Conservation (phyloP, 2,113 vertebrate species). For the Felis chaus region DNA sequence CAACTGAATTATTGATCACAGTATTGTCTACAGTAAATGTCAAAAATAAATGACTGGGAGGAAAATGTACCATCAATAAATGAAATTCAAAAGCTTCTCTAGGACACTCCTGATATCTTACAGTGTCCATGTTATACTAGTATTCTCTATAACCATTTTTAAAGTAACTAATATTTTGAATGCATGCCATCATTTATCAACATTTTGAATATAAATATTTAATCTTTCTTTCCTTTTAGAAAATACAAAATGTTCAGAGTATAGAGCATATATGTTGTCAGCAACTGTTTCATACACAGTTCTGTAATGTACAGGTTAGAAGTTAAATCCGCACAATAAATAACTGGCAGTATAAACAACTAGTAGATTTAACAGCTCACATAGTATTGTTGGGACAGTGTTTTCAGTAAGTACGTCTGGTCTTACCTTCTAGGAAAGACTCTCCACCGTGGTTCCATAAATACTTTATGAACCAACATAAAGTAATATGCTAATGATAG, state of each 20-base stretch:
- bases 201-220: slow-evolving; percentile 51
- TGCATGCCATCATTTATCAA: slow-evolving; percentile 31
- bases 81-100: slow-evolving; percentile 66
- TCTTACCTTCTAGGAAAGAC: slow-evolving; percentile 75
- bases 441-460: slow-evolving; percentile 76
- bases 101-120: slow-evolving; percentile 51
- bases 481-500: slow-evolving; percentile 80
- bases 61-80: slow-evolving; percentile 67
- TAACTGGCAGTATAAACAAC: slow-evolving; percentile 60
- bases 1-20: slow-evolving; percentile 82
- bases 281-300: slow-evolving; percentile 51
- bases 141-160: background rate
- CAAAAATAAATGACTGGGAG: slow-evolving; percentile 37
- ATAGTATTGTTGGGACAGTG: background rate
- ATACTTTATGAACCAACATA: slow-evolving; percentile 83
- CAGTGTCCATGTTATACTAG: background rate
- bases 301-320: slow-evolving; percentile 49
- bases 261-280: slow-evolving; percentile 33
- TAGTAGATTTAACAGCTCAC: slow-evolving; percentile 63
- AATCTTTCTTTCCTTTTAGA: slow-evolving; percentile 42
- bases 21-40: slow-evolving; percentile 75
- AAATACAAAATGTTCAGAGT: slow-evolving; percentile 42
- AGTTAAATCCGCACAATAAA: slow-evolving; percentile 66
- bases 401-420: slow-evolving; percentile 63
- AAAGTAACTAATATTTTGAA: background rate